Base-by-base conservation (phyloP, 1,140 invertebrate species). In the Trichonephila inaurata region DNA sequence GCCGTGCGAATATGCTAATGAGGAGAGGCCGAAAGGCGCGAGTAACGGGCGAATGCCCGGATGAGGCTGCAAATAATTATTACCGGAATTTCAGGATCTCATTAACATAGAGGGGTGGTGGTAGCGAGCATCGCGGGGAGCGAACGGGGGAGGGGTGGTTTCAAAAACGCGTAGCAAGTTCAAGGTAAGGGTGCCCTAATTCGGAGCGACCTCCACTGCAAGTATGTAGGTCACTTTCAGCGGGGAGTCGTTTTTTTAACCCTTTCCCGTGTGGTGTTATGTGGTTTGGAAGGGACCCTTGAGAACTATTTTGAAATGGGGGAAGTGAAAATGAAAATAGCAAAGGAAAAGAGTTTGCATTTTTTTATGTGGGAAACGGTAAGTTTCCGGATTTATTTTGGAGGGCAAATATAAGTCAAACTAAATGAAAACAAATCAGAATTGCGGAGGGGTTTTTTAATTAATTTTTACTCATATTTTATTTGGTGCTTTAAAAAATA, bases 41-140 rank as follows among this genome's bases (percentile, higher is more conserved):
- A 60, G 69, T 28, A 77, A 16, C 24, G 24, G 66, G 82, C 85
- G 66, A 62, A 81, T 33, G 69, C 85, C 85, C 85, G 92, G 92
- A 92, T 92, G 91, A 58, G 51, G 64, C 14, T 44, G 51, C 18
- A 89, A 89, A 40, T 93, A 93, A 93, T 93, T 93, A 93, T 93
- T 88, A 88, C 85, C 14, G 58, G 86, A 93, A 93, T 93, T 88
- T 89, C 62, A 51, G 86, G 85, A 28, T 28, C 85, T 93, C 92
- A 93, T 93, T 93, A 93, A 82, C 91, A 92, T 92, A 91, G 83
- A 87, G 83, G 83, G 64, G 44, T 28, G 64, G 83, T 66, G 69
- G 51, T 5, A 61, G 51, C n/a, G 28, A 89, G 24, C 44, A 64
- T 10, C 51, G 51, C 10, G 51, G 58, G n/a, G 62, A 66, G 24